These are phyloP conservation scores for Zaprionus vittiger DNA, from an alignment of 1,140 invertebrate species.

Conservation along the genomic window DNA sequence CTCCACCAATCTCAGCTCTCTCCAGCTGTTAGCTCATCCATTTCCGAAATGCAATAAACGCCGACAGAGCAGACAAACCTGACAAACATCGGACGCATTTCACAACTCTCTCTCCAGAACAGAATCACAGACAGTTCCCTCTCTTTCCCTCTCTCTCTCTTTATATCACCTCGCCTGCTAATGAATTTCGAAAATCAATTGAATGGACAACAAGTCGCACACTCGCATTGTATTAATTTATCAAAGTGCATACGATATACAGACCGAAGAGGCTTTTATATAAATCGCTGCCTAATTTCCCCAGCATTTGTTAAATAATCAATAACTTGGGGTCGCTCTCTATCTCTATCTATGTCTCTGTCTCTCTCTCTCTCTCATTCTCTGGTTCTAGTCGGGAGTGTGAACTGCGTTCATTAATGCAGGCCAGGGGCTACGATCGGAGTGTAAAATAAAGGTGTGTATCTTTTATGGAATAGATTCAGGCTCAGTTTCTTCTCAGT, in stretches of 20 bases:
- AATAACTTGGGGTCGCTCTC: conserved; percentile 56
- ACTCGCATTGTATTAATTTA: conserved; percentile 76
- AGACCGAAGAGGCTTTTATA: conserved; percentile 55
- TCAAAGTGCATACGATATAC: conserved; percentile 65
- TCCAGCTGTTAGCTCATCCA: conserved; percentile 80
- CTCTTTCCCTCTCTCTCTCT: neutral
- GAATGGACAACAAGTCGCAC: conserved; percentile 59
- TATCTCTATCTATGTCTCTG: neutral
- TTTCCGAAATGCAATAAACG: conserved; percentile 76
- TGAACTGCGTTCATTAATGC: conserved; percentile 77
- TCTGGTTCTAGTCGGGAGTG: conserved; percentile 51
- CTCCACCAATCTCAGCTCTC: conserved; percentile 65
- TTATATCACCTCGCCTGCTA: conserved; percentile 61
- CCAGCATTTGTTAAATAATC: conserved; percentile 74
- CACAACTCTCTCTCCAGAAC: conserved; percentile 45
- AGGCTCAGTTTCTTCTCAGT: conserved; percentile 48
- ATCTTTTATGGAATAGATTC: conserved; percentile 61
- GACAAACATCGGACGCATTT: conserved; percentile 52
- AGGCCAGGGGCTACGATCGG: conserved; percentile 13
- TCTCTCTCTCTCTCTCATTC: neutral
- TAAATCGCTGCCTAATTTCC: conserved; percentile 82
- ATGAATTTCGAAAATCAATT: conserved; percentile 80
- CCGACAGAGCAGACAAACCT: conserved; percentile 18
- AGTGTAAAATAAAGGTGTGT: conserved; percentile 81
- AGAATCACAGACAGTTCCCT: conserved; percentile 30